A percentile compares a stretch with the other conserved stretches of the same genome.
Evolutionary conservation across 2,888 invertebrate species (phyloP).

Genomic region (Drosophila atroscutellata): DNA sequence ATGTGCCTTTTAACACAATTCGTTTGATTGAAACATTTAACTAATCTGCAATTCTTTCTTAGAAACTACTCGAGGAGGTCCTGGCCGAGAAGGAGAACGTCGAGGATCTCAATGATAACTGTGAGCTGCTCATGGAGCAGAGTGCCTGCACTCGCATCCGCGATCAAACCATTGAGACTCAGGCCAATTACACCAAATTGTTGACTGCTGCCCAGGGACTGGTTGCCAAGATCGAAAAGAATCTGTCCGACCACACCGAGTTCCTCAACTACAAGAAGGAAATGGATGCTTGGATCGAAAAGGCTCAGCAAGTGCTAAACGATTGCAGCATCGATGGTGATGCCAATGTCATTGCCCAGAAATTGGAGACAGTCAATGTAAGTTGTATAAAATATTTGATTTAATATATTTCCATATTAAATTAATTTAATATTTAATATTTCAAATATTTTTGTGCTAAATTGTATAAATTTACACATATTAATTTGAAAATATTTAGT

Average conservation of each 20-base stretch:
- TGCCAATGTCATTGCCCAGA: constrained; percentile 90
- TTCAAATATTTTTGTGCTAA: too few relatives aligned
- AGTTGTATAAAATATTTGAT: constrained; percentile 64
- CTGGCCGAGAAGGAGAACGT: constrained; percentile 90
- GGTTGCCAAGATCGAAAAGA: constrained; percentile 94
- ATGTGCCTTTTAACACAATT: constrained; percentile 47
- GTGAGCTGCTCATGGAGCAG: constrained; percentile 94
- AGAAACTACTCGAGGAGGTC: constrained; percentile 91
- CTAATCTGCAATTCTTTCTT: constrained; percentile 18
- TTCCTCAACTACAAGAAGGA: constrained; percentile 94
- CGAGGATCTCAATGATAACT: constrained; percentile 94
- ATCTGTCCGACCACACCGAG: constrained; percentile 95
- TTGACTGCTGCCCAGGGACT: constrained; percentile 92
- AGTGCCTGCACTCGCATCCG: constrained; percentile 94
- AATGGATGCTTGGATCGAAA: constrained; percentile 92
- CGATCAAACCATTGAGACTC: constrained; percentile 93
- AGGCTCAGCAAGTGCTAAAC: constrained; percentile 92
- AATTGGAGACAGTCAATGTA: constrained; percentile 92
- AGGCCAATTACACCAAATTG: constrained; percentile 92
- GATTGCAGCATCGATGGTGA: constrained; percentile 94
- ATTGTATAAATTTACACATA: neutral
- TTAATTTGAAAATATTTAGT: neutral
- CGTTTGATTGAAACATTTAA: neutral
- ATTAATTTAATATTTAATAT: neutral
- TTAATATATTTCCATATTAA: neutral